Evolutionary conservation across 2,888 invertebrate species (phyloP).

Genomic region (Spilosoma lubricipeda): DNA sequence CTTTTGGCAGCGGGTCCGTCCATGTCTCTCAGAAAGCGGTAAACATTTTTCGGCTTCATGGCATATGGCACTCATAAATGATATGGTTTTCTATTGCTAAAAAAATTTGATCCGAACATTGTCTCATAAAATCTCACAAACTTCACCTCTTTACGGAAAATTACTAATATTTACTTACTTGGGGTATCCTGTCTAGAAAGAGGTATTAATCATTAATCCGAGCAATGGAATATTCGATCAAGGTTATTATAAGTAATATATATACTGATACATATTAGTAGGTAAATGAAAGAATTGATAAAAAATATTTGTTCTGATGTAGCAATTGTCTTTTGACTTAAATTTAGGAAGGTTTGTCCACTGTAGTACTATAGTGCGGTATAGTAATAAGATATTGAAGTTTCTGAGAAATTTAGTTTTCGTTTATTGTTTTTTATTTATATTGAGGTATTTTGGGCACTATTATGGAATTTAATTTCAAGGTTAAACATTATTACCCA

Average conservation of each 20-base stretch:
- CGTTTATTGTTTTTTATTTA: neutral
- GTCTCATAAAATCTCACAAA: too few relatives aligned
- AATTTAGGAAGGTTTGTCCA: too few relatives aligned
- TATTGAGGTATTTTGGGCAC: neutral
- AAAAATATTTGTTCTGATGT: too few relatives aligned
- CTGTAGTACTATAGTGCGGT: neutral
- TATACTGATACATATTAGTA: neutral
- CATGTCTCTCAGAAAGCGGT: too few relatives aligned
- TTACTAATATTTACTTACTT: neutral
- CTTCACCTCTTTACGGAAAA: too few relatives aligned
- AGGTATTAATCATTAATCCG: neutral
- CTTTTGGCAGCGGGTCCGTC: too few relatives aligned
- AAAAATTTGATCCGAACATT: too few relatives aligned
- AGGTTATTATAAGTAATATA: too few relatives aligned
- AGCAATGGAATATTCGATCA: neutral
- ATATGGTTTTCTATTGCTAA: too few relatives aligned
- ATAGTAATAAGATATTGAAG: neutral
- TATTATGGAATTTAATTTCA: neutral
- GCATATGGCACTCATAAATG: too few relatives aligned
- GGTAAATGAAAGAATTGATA: neutral
- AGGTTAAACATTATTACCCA: neutral
- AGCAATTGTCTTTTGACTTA: too few relatives aligned
- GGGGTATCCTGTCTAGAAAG: neutral
- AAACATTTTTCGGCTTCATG: too few relatives aligned
- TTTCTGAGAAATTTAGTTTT: neutral